phyloP scores from a whole-genome alignment of 1,140 invertebrate species.

The Chironomus striatipennis region DNA sequence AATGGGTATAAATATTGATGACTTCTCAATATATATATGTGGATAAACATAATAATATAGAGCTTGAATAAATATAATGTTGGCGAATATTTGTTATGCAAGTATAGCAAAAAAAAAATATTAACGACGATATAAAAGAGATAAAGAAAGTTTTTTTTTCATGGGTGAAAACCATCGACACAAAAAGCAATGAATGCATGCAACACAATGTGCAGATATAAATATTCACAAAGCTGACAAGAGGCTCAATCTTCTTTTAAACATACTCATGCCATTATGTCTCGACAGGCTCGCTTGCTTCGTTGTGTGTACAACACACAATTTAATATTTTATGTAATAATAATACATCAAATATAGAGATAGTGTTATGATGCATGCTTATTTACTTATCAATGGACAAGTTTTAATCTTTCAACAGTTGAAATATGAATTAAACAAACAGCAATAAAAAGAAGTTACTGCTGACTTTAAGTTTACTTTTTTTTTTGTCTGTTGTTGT shows the following conservation, averaged over 20 bases:
- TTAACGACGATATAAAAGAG: not conserved
- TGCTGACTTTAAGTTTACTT: no score
- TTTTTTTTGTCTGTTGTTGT: no score
- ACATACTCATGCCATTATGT: not conserved
- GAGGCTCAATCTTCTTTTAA: not conserved
- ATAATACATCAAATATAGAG: not conserved
- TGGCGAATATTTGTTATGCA: conserved; percentile 8
- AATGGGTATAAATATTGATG: not conserved
- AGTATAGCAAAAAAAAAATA: not conserved
- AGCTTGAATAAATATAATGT: conserved; percentile 7
- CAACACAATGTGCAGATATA: not conserved
- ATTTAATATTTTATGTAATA: conserved; percentile 10
- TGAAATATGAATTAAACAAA: not conserved
- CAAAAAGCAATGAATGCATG: not conserved
- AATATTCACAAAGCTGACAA: not conserved
- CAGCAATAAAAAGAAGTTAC: not conserved
- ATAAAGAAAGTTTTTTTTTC: not conserved
- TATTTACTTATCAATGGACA: not conserved
- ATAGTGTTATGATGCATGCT: conserved; percentile 3
- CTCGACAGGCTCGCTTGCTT: not conserved
- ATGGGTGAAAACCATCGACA: not conserved
- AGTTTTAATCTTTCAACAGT: not conserved
- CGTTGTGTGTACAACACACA: not conserved
- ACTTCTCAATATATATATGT: not conserved
- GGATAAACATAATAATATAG: not conserved